These are phyloP conservation scores for Alcedo quadribrachys DNA, from an alignment of 2,797 vertebrate genomes.

Conservation along the genomic window DNA sequence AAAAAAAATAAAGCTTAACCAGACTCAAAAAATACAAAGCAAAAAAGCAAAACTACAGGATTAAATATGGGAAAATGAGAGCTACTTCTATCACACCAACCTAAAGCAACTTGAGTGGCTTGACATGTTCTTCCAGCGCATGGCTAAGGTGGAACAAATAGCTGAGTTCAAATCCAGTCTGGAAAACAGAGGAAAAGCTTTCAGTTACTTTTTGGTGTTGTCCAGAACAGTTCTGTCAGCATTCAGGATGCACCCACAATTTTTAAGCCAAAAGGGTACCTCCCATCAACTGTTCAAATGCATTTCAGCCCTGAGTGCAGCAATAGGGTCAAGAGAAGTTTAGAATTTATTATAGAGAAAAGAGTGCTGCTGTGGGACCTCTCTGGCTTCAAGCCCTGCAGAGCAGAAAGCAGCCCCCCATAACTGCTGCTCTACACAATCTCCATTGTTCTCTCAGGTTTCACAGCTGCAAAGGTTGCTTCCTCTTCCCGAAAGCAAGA, in stretches of 20 bases:
- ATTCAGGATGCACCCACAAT: background rate
- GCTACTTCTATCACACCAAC: background rate
- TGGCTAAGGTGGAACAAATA: background rate
- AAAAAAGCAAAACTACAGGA: background rate
- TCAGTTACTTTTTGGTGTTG: background rate
- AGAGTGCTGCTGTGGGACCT: conserved; percentile 24
- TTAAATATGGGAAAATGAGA: background rate
- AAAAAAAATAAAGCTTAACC: background rate
- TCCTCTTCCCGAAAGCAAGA: conserved; percentile 11
- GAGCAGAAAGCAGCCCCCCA: background rate
- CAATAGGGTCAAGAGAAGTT: conserved; percentile 42
- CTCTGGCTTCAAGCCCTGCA: background rate
- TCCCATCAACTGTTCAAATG: background rate
- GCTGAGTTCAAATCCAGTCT: background rate
- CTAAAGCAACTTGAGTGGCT: background rate
- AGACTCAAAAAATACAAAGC: background rate
- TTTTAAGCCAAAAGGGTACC: background rate
- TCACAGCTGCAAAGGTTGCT: conserved; percentile 62
- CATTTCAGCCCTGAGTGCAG: background rate
- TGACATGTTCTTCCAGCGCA: background rate
- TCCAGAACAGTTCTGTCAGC: background rate
- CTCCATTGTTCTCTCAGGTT: conserved; percentile 62
- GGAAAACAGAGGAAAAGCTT: background rate
- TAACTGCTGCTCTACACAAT: background rate
- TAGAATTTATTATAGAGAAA: conserved; percentile 32